Conservation (phyloP, 2,113 vertebrate genomes). For the Oncorhynchus masou region DNA sequence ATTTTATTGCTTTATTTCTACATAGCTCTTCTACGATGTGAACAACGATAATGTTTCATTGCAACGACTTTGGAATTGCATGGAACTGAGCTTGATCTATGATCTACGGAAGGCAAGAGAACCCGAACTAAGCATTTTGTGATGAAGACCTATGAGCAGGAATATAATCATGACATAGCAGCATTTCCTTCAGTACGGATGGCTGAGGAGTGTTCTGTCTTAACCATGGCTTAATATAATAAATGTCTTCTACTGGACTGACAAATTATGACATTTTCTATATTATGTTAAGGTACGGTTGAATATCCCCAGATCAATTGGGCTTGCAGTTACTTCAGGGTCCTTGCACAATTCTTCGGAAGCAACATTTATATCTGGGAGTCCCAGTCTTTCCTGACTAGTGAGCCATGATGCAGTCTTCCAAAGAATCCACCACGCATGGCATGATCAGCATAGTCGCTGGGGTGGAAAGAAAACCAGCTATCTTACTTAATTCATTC, state of each 20-base stretch:
- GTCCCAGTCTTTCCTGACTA: neutral
- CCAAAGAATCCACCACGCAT: neutral
- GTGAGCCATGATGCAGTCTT: no score
- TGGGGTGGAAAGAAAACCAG: neutral
- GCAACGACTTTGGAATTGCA: neutral
- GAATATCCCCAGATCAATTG: neutral
- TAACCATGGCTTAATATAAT: neutral
- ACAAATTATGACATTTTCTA: neutral
- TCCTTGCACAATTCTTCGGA: neutral
- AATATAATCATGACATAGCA: neutral
- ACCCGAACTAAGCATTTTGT: neutral
- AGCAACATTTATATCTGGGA: neutral
- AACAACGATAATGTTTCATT: constrained; percentile 1
- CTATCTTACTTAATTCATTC: neutral
- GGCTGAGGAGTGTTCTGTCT: neutral
- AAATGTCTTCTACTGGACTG: neutral
- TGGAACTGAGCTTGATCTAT: neutral
- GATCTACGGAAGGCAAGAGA: neutral
- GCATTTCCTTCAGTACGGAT: neutral
- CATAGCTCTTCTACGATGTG: neutral
- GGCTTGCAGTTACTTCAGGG: neutral
- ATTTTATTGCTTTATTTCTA: no score
- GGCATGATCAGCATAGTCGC: neutral
- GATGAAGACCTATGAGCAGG: neutral
- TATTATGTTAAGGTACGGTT: neutral